Percentiles rank a stretch among this genome's conserved stretches.
These are phyloP conservation scores for Chaetophractus vellerosus DNA, from an alignment of 2,797 vertebrate species.

Conservation along the genomic window DNA sequence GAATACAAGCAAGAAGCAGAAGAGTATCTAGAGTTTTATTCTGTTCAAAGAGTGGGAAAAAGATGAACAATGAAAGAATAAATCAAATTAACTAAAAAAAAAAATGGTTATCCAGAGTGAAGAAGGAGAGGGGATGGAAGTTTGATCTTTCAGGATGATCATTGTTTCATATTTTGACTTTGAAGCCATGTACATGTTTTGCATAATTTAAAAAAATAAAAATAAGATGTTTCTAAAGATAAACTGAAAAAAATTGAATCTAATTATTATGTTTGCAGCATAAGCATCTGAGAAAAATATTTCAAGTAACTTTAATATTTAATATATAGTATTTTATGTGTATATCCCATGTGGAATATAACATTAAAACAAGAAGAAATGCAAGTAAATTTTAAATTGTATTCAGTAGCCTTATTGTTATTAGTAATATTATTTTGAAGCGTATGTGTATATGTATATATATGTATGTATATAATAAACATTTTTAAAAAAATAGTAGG, in stretches of 20 bases:
- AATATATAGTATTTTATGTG: slow-evolving; percentile 5
- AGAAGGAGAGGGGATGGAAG: neutral
- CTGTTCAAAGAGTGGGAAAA: slow-evolving; percentile 11
- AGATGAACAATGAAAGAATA: neutral
- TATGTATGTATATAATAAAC: neutral
- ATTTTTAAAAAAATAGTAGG: neutral
- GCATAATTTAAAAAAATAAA: slow-evolving; percentile 11
- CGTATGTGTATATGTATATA: neutral
- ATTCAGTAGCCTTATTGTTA: neutral
- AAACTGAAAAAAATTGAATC: neutral
- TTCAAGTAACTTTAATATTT: slow-evolving; percentile 27
- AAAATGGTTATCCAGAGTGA: neutral
- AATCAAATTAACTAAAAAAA: neutral
- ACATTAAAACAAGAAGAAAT: neutral
- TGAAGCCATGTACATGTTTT: neutral
- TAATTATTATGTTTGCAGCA: neutral
- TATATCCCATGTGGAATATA: neutral
- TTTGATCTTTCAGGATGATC: slow-evolving; percentile 2
- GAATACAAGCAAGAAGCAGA: neutral
- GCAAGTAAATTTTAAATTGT: neutral
- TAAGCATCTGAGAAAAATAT: slow-evolving; percentile 46
- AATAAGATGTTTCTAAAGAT: neutral
- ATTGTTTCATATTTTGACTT: neutral
- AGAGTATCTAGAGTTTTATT: neutral
- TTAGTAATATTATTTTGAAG: slow-evolving; percentile 29